Base-by-base conservation (phyloP, 2,113 vertebrate genomes). In the Pao palembangensis region DNA sequence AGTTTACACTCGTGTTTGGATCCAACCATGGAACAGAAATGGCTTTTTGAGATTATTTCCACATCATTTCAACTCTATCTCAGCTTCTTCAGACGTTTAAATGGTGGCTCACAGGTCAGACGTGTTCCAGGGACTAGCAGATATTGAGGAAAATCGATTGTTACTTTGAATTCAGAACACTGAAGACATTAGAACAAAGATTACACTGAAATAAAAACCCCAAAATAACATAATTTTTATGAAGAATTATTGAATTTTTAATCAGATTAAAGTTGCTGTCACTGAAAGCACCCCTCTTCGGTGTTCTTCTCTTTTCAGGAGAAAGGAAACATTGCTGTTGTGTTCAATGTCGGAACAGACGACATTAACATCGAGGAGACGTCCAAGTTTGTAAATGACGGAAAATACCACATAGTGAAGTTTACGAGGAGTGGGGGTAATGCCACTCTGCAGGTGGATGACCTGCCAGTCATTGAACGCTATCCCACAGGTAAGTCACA, bases 391-490 rank as follows among this genome's bases (percentile, higher is more conserved):
- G 96, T 99, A 90, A 99, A 99, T 71, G 97, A 99, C 72, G 97
- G 97, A 70, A 98, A 96, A 87, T 99, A 99, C 92, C 97, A 99
- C 66, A 93, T 98, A 91, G 95, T 99, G 78, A 96, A 95, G 89
- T 99, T 99, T 91, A 99, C 96, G 1, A 89, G 97, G 88, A 99
- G 96, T 80, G 97, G 97, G 51, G 97, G 97, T 88, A 99, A 99
- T 84, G 97, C 97, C 92, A 99, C 96, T 2, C 93, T 99, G 69
- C 97, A 99, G 92, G 94, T 98, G 93, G 97, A 99, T 92, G 96
- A 94, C 93, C 95, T 96, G 91, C 96, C 96, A 1, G 90, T 98
- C 88, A 98, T 98, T 66, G 97, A 99, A 88, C 94, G 97, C 51
- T 99, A 96, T 85, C 97, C 97, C 69, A 95, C 95, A 96, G 97